Percentiles rank a stretch among this genome's conserved stretches.
phyloP scores from a whole-genome alignment of 2,888 invertebrate genomes.

The Drosophila subquinaria region DNA sequence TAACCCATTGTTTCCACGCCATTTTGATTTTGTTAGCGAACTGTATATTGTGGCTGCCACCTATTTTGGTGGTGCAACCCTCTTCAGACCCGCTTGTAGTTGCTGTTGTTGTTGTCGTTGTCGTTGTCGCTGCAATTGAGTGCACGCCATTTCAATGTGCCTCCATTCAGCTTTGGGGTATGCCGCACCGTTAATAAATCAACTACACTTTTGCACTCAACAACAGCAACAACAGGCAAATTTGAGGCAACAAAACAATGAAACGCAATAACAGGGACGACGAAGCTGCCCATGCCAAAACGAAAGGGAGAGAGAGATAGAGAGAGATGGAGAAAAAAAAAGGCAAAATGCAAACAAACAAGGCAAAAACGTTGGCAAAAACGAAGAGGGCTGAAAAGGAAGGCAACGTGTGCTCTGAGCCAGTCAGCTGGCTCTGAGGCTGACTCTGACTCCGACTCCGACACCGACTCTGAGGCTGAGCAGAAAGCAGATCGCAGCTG shows the following conservation, averaged over 20 bases:
- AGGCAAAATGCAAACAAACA: constrained; percentile 18
- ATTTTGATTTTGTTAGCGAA: constrained; percentile 55
- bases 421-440: background rate
- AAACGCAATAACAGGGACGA: constrained; percentile 69
- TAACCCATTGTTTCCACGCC: constrained; percentile 66
- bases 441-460: background rate
- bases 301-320: background rate
- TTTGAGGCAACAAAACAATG: constrained; percentile 73
- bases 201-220: constrained; percentile 77
- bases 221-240: constrained; percentile 62
- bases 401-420: constrained; percentile 27
- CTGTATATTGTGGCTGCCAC: constrained; percentile 25
- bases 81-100: constrained; percentile 6
- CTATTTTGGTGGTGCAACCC: constrained; percentile 7
- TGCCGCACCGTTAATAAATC: constrained; percentile 81
- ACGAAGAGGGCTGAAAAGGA: constrained; percentile 6
- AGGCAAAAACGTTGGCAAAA: constrained; percentile 23
- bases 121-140: constrained; percentile 62
- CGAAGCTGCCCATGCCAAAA: constrained; percentile 37
- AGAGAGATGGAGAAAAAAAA: background rate
- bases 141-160: constrained; percentile 69
- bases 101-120: constrained; percentile 2
- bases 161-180: constrained; percentile 58
- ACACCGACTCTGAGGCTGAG: constrained; percentile 9
- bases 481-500: constrained; percentile 45